These are phyloP conservation scores for Larimichthys polyactis DNA, from an alignment of 2,113 vertebrate genomes.

Conservation along the genomic window DNA sequence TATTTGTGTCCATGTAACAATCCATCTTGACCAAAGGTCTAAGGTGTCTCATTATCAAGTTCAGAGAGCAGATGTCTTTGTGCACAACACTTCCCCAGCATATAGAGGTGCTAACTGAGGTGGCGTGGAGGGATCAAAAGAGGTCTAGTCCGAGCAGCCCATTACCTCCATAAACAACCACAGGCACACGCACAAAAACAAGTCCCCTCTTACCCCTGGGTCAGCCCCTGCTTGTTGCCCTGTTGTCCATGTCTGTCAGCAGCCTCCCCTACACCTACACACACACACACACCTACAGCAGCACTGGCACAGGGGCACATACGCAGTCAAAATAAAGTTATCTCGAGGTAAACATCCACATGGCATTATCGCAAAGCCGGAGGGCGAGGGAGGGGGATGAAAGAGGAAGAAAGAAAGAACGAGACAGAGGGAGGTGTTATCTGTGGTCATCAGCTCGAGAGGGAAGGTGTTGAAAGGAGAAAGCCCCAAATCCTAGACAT, in stretches of 20 bases:
- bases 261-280: constrained; percentile 34
- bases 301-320: constrained; percentile 35
- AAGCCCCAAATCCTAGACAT: constrained; percentile 63
- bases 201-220: constrained; percentile 22
- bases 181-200: constrained; percentile 7
- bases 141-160: constrained; percentile 39
- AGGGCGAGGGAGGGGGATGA: constrained; percentile 18
- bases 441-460: constrained; percentile 53
- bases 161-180: constrained; percentile 62
- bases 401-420: constrained; percentile 6
- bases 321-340: constrained; percentile 76
- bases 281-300: constrained; percentile 25
- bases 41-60: constrained; percentile 78
- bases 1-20: constrained; percentile 40
- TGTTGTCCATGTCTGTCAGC: constrained; percentile 69
- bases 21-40: constrained; percentile 28
- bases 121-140: constrained; percentile 70
- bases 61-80: constrained; percentile 58
- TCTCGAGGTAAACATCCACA: constrained; percentile 67
- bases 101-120: constrained; percentile 68
- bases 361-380: constrained; percentile 35
- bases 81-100: constrained; percentile 50
- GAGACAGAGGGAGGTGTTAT: constrained; percentile 52
- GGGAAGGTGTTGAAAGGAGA: constrained; percentile 76
- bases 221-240: constrained; percentile 47